Evolutionary conservation across 2,113 vertebrate species (phyloP).

Genomic region (Pongo abelii): DNA sequence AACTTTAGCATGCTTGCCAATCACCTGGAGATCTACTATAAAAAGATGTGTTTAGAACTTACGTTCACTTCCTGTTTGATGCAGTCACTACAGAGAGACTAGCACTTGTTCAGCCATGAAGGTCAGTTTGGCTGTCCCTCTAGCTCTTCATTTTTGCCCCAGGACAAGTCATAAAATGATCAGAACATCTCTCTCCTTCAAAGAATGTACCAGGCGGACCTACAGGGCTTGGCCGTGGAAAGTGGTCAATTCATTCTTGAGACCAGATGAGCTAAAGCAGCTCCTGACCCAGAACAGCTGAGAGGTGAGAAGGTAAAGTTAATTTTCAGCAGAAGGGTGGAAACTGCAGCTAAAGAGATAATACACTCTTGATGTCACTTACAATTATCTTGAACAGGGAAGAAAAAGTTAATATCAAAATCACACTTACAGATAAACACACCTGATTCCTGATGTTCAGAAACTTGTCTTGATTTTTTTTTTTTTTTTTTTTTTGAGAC

Average conservation of each 20-base stretch:
- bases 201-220: neutral
- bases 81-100: neutral
- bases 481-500: neutral
- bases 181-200: neutral
- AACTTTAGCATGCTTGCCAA: too few relatives aligned
- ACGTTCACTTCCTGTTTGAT: neutral
- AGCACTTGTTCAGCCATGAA: neutral
- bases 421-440: neutral
- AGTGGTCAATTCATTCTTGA: neutral
- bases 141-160: neutral
- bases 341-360: neutral
- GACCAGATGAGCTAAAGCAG: neutral
- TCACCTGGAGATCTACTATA: neutral
- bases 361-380: neutral
- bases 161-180: neutral
- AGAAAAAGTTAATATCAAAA: constrained; percentile 44
- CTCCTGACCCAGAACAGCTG: neutral
- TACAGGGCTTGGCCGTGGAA: neutral
- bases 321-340: neutral
- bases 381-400: neutral
- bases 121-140: neutral
- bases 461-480: neutral
- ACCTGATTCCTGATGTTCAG: neutral
- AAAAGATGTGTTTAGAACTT: constrained; percentile 22
- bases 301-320: neutral